Evolutionary conservation across 2,888 invertebrate genomes (phyloP).

Genomic region (Pseudococcus jackbeardsleyi): DNA sequence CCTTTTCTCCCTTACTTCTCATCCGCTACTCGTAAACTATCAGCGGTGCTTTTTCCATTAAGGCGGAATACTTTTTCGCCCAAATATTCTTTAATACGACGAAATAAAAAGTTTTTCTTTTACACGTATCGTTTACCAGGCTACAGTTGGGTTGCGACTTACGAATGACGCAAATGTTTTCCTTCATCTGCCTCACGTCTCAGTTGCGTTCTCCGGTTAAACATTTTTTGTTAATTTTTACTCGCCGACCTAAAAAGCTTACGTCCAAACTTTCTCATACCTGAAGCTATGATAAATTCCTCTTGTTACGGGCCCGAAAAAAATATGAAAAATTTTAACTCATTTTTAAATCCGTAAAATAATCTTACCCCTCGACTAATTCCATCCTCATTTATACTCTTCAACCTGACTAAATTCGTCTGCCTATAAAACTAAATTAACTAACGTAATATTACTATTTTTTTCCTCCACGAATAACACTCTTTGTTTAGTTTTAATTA

Average conservation of each 20-base stretch:
- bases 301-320: not conserved
- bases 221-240: slow-evolving; percentile 25
- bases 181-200: not conserved
- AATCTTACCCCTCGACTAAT: not conserved
- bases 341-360: slow-evolving; percentile 14
- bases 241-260: not conserved
- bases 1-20: not conserved
- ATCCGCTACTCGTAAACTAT: not conserved
- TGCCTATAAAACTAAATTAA: slow-evolving; percentile 12
- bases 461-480: not conserved
- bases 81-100: not conserved
- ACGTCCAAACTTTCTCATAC: not conserved
- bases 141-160: not conserved
- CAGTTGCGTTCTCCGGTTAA: not conserved
- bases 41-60: slow-evolving; percentile 5
- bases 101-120: slow-evolving; percentile 31
- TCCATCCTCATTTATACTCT: not conserved
- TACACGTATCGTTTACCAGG: not conserved
- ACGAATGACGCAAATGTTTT: not conserved
- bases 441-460: not conserved
- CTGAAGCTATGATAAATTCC: not conserved
- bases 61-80: not conserved
- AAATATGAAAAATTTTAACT: slow-evolving; percentile 5
- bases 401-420: not conserved
- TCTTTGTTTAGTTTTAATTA: slow-evolving; percentile 38